Evolutionary conservation across 2,888 invertebrate species (phyloP), one percentile per base, ranked within the genome.

Genomic region (Mythimna lalbum): DNA sequence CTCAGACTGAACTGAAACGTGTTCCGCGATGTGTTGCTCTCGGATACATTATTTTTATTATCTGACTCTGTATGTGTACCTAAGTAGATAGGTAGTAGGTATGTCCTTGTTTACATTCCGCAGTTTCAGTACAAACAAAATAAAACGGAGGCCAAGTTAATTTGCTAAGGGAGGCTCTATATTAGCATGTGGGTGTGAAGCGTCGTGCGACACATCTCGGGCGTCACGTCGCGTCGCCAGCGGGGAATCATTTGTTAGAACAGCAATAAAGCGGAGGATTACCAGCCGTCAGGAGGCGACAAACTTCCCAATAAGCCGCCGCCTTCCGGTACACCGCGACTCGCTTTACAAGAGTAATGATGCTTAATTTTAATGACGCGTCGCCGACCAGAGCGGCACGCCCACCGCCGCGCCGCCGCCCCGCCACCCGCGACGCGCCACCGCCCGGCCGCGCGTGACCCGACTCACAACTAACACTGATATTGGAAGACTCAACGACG

Each of bases 341-440:
- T 92, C 92, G 90, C 91, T 93, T 92, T 94, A 93, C 94, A 95
- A 96, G 95, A 95, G 93, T 95, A 95, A 96, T 95, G 95, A 95
- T 93, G 95, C 91, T 95, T 94, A 96, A 95, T 95, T 95, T 96
- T 95, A 95, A 96, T 95, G 95, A 93, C 94, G 91, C 93, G 94
- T 94, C 94, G 93, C 88, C 90, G 91, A 89, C 90, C 89, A 87
- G 86, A 87, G 87, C 87, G 91, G 82, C 90, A 87, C 89, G 87
- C 83, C 82, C 80, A 71, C 69, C 82, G 73, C 71, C 73, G 73
- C 77, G 74, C 87, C 87, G 81, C 88, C 83, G 86, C 90, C 88
- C 88, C 83, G 86, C 89, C 89, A 86, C 81, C 83, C 82, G 89
- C 92, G 95, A 23, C 70, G 67, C 62, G 70, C 64, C 63, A 55